Evolutionary conservation across 2,113 vertebrate genomes (phyloP).

Genomic region (Ondatra zibethicus): DNA sequence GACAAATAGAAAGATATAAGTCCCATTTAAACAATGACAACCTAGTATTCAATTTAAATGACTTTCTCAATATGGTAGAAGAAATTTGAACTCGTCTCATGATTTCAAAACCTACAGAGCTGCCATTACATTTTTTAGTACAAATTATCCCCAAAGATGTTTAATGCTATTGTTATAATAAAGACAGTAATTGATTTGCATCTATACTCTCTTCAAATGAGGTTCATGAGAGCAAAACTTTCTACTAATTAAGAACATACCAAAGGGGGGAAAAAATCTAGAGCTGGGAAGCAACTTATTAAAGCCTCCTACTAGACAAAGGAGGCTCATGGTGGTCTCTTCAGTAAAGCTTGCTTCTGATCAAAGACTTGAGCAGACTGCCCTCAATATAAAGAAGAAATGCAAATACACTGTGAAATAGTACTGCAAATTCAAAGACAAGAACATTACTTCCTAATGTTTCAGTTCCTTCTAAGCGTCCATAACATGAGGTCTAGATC

Average conservation of each 20-base stretch:
- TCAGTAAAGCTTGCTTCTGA: constrained; percentile 70
- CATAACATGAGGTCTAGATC: constrained; percentile 52
- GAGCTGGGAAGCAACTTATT: constrained; percentile 67
- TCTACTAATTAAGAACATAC: constrained; percentile 63
- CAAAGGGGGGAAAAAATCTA: constrained; percentile 53
- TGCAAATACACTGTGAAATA: constrained; percentile 72
- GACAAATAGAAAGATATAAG: background rate
- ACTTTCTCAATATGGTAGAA: constrained; percentile 47
- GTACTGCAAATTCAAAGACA: constrained; percentile 72
- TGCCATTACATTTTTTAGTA: constrained; percentile 63
- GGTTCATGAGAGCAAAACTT: constrained; percentile 61
- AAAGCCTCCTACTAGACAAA: constrained; percentile 69
- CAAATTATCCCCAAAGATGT: constrained; percentile 59
- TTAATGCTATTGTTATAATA: constrained; percentile 57
- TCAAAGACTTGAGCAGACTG: constrained; percentile 60
- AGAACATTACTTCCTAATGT: constrained; percentile 49
- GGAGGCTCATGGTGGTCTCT: constrained; percentile 52
- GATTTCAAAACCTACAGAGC: constrained; percentile 56
- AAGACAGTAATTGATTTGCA: constrained; percentile 58
- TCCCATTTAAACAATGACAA: constrained; percentile 54
- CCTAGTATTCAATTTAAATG: constrained; percentile 68
- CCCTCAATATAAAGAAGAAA: constrained; percentile 66
- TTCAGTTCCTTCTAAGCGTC: constrained; percentile 42
- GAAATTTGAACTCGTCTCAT: constrained; percentile 40
- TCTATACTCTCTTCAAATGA: constrained; percentile 61